These are phyloP conservation scores for Noctua comes DNA, from an alignment of 2,888 invertebrate genomes.

Conservation along the genomic window DNA sequence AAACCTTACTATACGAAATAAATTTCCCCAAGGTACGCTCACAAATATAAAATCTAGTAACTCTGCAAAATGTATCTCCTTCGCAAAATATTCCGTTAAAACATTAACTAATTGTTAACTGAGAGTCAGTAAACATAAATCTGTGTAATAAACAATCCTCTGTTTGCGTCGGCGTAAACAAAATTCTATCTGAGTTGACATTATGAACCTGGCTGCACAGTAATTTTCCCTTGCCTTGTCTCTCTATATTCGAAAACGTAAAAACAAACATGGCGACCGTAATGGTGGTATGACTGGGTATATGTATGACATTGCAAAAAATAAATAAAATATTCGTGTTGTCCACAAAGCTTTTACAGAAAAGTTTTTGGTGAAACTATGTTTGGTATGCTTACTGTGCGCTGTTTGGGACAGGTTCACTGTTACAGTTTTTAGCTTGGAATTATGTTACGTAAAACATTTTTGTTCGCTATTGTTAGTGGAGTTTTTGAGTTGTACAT, in stretches of 20 bases:
- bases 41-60: conserved; percentile 31
- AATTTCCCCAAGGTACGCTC: not conserved
- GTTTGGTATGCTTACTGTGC: conserved; percentile 5
- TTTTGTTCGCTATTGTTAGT: not conserved
- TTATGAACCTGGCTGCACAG: conserved; percentile 54
- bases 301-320: conserved; percentile 22
- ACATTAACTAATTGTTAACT: conserved; percentile 33
- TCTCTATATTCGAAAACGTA: conserved; percentile 43
- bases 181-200: conserved; percentile 63
- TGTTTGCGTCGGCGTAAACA: conserved; percentile 67
- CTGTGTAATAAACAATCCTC: conserved; percentile 40
- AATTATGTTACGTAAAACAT: not conserved
- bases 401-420: not conserved
- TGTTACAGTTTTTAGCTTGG: not conserved
- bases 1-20: not conserved
- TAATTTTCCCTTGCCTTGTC: conserved; percentile 66
- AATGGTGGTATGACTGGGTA: conserved; percentile 23
- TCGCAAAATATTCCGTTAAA: conserved; percentile 29
- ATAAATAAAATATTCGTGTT: conserved; percentile 12
- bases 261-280: conserved; percentile 47
- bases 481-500: not conserved
- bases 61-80: conserved; percentile 1
- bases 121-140: conserved; percentile 31
- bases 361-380: conserved; percentile 19
- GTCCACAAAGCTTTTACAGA: not conserved